Base-by-base conservation (phyloP, 2,797 vertebrate genomes). In the Xerus rutilus region DNA sequence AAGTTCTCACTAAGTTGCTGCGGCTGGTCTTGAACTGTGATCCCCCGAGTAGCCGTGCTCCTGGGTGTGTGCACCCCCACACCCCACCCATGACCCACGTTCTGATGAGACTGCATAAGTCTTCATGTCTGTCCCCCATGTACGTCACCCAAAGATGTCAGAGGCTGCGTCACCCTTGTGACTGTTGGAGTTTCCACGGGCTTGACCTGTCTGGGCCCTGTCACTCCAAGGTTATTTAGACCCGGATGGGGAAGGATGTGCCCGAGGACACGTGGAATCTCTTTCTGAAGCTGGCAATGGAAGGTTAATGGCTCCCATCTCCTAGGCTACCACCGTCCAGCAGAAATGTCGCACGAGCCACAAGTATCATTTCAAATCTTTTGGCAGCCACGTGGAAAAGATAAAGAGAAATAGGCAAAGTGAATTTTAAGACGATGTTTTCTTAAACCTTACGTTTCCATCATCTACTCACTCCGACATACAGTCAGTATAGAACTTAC, bases 161-260 rank as follows among this genome's bases (percentile, higher is more conserved):
- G 32, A 13, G 57, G 14, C 15, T 0, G 4, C n/a, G 25, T 21
- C 30, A 64, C 12, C 10, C 1, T 5, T 6, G 11, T 14, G 13
- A 43, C 43, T 54, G 69, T 32, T 25, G 32, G 43, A 35, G 43
- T 81, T 69, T 92, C 57, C 39, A 32, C 11, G 5, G 59, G 1
- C n/a, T 35, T 11, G 47, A 49, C 57, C 73, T 35, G 21, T 57
- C 12, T n/a, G 15, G 17, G 1, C 17, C 14, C 25, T 30, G n/a
- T 14, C 43, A n/a, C 7, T 59, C 0, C 52, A 4, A 17, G 32
- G 64, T 35, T 70, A 39, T 0, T 14, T 18, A 39, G 23, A 67
- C 13, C 54, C 35, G 8, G 12, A 18, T 18, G 21, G 11, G 49
- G 65, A 67, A 32, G 17, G 39, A 18, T 35, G 35, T 23, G 52